Conservation (phyloP, 2,113 vertebrate genomes). For the Hypocryptadius cinnamomeus region DNA sequence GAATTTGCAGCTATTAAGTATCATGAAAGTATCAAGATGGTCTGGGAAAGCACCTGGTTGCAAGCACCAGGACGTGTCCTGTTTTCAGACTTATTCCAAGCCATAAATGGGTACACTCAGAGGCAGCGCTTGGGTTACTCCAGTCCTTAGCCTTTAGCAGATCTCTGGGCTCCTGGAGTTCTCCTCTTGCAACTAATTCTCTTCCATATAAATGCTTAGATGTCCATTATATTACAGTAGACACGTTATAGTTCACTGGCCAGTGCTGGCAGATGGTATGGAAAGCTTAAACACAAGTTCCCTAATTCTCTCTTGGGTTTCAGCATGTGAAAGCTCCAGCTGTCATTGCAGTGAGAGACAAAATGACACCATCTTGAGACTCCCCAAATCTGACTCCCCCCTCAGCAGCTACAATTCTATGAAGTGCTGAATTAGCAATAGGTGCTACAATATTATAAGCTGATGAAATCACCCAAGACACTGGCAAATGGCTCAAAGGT, state of each 20-base stretch:
- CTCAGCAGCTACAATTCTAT: background rate
- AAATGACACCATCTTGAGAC: background rate
- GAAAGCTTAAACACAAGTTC: background rate
- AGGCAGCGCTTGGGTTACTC: background rate
- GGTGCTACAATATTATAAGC: background rate
- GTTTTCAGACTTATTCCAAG: constrained; percentile 5
- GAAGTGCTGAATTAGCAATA: background rate
- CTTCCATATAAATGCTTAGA: background rate
- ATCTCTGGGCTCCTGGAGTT: background rate
- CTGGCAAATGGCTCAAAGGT: background rate
- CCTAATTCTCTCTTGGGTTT: background rate
- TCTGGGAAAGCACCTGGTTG: constrained; percentile 21
- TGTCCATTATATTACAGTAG: background rate
- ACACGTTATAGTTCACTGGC: background rate
- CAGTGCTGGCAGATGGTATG: background rate
- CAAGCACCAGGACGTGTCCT: background rate
- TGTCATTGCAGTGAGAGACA: background rate
- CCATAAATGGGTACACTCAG: background rate
- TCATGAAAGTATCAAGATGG: background rate
- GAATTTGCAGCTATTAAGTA: constrained; percentile 9
- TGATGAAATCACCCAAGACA: background rate
- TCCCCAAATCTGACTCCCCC: background rate
- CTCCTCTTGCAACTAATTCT: background rate
- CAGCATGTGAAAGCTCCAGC: background rate
- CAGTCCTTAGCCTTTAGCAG: background rate